Percentiles rank a stretch among this genome's conserved stretches.
These are phyloP conservation scores for Parotia lawesii DNA, from an alignment of 2,113 vertebrate species.

Conservation along the genomic window DNA sequence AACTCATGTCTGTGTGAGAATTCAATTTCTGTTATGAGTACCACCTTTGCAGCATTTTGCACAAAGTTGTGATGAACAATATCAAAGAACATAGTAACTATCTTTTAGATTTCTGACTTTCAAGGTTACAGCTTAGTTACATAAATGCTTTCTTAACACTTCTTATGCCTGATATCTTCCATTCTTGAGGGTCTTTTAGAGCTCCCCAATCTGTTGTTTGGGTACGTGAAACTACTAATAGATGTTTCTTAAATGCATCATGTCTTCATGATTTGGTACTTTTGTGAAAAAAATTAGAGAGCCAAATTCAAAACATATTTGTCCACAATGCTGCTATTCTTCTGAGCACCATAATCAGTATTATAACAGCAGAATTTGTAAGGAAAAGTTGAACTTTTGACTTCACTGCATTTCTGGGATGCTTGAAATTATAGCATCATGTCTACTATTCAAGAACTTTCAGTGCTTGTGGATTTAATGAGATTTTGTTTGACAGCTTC, in stretches of 20 bases:
- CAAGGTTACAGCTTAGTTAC: background rate
- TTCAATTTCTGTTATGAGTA: background rate
- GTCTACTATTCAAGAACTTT: background rate
- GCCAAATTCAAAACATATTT: background rate
- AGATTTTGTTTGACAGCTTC: background rate
- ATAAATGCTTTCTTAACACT: background rate
- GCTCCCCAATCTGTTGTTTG: background rate
- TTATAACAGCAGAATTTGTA: background rate
- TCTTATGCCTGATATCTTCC: background rate
- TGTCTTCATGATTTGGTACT: background rate
- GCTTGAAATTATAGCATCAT: background rate
- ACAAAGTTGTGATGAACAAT: background rate
- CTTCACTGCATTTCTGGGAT: background rate
- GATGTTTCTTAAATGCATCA: background rate
- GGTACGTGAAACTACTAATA: background rate
- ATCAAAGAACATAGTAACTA: background rate
- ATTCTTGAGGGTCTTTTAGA: background rate
- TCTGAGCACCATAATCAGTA: background rate
- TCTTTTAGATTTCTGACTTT: background rate
- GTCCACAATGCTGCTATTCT: background rate
- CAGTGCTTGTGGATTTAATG: background rate
- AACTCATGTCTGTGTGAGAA: background rate
- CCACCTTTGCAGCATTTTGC: background rate
- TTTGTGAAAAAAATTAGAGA: background rate
- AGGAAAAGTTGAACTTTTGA: background rate